A percentile compares a stretch with the other conserved stretches of the same genome.
Conservation (phyloP, 2,888 invertebrate genomes). For the Ectemnius continuus region DNA sequence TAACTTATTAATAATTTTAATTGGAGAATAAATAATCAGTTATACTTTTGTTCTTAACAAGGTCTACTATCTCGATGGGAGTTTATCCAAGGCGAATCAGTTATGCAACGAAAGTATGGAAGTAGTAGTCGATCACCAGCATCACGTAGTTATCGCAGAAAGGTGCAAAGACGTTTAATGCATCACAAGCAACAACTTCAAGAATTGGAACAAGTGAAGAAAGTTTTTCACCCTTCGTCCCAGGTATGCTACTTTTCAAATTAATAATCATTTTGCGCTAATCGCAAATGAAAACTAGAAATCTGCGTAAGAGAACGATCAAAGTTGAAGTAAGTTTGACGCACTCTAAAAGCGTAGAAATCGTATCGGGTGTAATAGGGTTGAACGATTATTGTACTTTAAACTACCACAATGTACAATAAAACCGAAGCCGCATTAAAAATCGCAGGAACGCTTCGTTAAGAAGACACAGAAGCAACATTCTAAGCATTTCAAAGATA, state of each 20-base stretch:
- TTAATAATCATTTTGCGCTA: background rate
- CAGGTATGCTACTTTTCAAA: constrained; percentile 71
- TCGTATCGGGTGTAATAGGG: constrained; percentile 63
- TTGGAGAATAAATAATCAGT: background rate
- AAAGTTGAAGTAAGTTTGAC: background rate
- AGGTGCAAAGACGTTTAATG: constrained; percentile 86
- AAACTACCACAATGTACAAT: constrained; percentile 77
- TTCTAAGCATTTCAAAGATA: constrained; percentile 77
- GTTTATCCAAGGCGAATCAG: constrained; percentile 90
- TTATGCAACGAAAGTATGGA: constrained; percentile 79
- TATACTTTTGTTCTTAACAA: constrained; percentile 38
- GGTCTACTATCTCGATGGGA: constrained; percentile 86
- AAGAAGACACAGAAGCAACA: constrained; percentile 83
- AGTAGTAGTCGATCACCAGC: constrained; percentile 72
- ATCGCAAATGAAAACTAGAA: background rate
- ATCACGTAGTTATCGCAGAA: constrained; percentile 82
- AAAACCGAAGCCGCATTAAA: constrained; percentile 79
- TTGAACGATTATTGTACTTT: constrained; percentile 76
- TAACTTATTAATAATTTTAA: background rate
- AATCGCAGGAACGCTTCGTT: constrained; percentile 81
- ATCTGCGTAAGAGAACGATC: background rate
- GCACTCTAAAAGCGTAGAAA: background rate
- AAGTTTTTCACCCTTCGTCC: constrained; percentile 81
- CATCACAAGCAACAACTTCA: constrained; percentile 84
- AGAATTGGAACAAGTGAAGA: constrained; percentile 84